Evolutionary conservation across 1,140 invertebrate genomes (phyloP).

Genomic region (Nasonia longicornis): DNA sequence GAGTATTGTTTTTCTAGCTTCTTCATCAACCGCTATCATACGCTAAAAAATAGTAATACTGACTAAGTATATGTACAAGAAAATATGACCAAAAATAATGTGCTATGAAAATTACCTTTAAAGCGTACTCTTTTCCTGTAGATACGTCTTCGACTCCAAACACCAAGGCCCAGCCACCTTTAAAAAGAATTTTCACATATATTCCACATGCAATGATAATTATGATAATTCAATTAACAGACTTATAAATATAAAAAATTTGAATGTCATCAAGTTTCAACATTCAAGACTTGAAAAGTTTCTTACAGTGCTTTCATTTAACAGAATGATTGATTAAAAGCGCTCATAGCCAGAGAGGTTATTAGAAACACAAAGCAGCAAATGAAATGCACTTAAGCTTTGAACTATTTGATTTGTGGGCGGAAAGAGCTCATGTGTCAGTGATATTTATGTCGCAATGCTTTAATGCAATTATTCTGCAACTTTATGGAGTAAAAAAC

Average conservation of each 20-base stretch:
- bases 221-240: not conserved
- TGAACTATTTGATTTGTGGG: not conserved
- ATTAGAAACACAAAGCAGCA: not conserved
- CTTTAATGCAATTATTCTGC: not conserved
- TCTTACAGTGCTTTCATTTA: not conserved
- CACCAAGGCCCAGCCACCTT: constrained; percentile 95
- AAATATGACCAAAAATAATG: constrained; percentile 12
- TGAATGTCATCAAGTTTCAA: too few species aligned
- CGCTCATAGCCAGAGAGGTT: not conserved
- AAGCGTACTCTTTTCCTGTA: constrained; percentile 89
- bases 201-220: not conserved
- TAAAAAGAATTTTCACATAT: constrained; percentile 45
- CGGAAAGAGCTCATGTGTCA: not conserved
- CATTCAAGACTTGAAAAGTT: too few species aligned
- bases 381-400: not conserved
- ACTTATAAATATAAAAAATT: not conserved
- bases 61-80: constrained; percentile 25
- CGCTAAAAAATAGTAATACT: constrained; percentile 67
- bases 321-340: not conserved
- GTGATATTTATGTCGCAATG: not conserved
- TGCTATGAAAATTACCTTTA: constrained; percentile 74
- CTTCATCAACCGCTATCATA: constrained; percentile 82
- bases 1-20: constrained; percentile 80
- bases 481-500: not conserved
- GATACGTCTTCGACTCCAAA: constrained; percentile 91